Percentiles rank a stretch among this genome's conserved stretches.
Evolutionary conservation across 2,888 invertebrate genomes (phyloP).

Genomic region (Erebia epiphron): DNA sequence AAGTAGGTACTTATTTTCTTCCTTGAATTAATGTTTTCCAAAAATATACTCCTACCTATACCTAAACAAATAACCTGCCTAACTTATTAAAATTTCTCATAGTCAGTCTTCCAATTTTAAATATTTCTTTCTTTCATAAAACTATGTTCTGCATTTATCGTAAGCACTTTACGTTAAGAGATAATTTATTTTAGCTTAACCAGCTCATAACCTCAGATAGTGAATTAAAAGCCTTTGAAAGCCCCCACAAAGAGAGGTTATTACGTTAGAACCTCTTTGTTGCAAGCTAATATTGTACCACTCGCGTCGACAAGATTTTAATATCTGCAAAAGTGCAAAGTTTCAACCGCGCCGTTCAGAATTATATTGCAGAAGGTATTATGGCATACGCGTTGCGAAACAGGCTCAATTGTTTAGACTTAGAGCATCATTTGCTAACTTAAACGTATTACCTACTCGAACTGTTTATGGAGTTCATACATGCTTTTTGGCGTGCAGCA

Average conservation of each 20-base stretch:
- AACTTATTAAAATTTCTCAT: background rate
- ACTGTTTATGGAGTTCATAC: too few species aligned
- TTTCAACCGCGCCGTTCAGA: constrained; percentile 1
- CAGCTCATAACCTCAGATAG: constrained; percentile 65
- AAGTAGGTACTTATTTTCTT: too few species aligned
- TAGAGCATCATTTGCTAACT: too few species aligned
- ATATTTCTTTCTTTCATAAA: background rate
- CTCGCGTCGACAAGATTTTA: constrained; percentile 43
- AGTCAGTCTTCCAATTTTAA: background rate
- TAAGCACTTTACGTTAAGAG: constrained; percentile 1
- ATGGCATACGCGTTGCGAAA: too few species aligned
- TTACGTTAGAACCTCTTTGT: constrained; percentile 71
- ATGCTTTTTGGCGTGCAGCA: too few species aligned
- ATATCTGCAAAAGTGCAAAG: constrained; percentile 27
- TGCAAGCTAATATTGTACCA: constrained; percentile 54
- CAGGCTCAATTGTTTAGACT: too few species aligned
- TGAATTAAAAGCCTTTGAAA: constrained; percentile 75
- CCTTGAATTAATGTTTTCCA: too few species aligned
- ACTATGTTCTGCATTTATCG: background rate
- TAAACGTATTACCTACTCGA: too few species aligned
- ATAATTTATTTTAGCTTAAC: constrained; percentile 21
- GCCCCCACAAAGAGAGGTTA: constrained; percentile 71
- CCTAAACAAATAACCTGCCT: too few species aligned
- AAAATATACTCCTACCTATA: too few species aligned
- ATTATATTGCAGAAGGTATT: background rate